A percentile compares a stretch with the other conserved stretches of the same genome.
phyloP scores from a whole-genome alignment of 2,888 invertebrate species.

The Ormia ochracea region DNA sequence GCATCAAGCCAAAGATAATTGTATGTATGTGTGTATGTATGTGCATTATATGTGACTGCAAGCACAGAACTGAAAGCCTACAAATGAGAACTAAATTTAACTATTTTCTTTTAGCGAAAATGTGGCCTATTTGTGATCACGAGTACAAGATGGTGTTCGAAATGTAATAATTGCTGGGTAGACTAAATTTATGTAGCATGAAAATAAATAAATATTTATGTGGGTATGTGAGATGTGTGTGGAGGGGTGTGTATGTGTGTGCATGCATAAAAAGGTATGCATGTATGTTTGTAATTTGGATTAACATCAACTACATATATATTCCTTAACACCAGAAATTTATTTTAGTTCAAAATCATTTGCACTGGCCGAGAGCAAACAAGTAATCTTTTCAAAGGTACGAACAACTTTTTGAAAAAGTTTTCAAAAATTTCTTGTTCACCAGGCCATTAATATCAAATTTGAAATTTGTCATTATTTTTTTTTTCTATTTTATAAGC shows the following conservation, averaged over 20 bases:
- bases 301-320: conserved; percentile 26
- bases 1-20: no score
- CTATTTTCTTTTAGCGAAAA: no score
- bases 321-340: conserved; percentile 20
- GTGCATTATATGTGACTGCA: no score
- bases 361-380: conserved; percentile 32
- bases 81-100: no score
- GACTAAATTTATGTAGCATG: no score
- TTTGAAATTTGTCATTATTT: conserved; percentile 46
- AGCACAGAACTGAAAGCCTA: no score
- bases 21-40: no score
- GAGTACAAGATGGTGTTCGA: no score
- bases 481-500: neutral
- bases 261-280: neutral
- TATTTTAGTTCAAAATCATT: conserved; percentile 38
- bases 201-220: neutral
- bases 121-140: no score
- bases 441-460: conserved; percentile 39
- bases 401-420: neutral
- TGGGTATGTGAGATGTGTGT: neutral
- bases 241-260: neutral
- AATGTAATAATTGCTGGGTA: no score
- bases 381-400: conserved; percentile 21
- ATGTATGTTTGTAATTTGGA: no score
- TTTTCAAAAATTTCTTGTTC: neutral